phyloP scores from a whole-genome alignment of 2,797 vertebrate species.

The Arctocebus calabarensis region DNA sequence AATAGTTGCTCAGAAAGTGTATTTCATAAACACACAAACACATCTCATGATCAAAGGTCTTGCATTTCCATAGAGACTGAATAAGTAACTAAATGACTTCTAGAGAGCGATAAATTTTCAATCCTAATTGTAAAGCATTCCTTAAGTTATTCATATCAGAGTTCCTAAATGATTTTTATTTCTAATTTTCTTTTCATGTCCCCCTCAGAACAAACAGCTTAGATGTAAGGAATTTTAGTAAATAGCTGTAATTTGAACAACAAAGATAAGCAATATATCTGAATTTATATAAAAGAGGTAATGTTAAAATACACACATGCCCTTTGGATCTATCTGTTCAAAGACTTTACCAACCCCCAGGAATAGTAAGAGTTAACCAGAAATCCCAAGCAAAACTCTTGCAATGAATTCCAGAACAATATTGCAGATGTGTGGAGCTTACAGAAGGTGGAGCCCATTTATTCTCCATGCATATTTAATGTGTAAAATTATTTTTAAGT shows the following conservation, averaged over 20 bases:
- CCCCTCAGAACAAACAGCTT: not conserved
- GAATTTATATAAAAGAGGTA: not conserved
- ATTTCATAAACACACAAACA: not conserved
- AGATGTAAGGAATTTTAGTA: not conserved
- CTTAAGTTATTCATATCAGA: not conserved
- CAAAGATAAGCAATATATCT: not conserved
- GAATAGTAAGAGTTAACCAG: constrained; percentile 85
- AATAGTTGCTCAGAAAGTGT: not conserved
- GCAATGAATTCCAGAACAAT: constrained; percentile 66
- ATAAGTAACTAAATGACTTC: not conserved
- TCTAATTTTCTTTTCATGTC: constrained; percentile 27
- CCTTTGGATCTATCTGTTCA: constrained; percentile 18
- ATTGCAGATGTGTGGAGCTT: constrained; percentile 79
- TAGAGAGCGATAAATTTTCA: not conserved
- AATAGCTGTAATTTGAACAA: not conserved
- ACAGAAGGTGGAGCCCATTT: constrained; percentile 81
- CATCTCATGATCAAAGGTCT: not conserved
- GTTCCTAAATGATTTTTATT: not conserved
- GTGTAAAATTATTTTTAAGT: constrained; percentile 65
- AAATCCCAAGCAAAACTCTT: constrained; percentile 68
- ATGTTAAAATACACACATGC: not conserved
- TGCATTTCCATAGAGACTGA: not conserved
- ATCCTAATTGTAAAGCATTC: not conserved
- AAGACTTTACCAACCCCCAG: constrained; percentile 49
- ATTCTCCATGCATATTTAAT: constrained; percentile 81